These are phyloP conservation scores for Pristionchus entomophagus DNA, from an alignment of 2,888 invertebrate species.

Conservation along the genomic window DNA sequence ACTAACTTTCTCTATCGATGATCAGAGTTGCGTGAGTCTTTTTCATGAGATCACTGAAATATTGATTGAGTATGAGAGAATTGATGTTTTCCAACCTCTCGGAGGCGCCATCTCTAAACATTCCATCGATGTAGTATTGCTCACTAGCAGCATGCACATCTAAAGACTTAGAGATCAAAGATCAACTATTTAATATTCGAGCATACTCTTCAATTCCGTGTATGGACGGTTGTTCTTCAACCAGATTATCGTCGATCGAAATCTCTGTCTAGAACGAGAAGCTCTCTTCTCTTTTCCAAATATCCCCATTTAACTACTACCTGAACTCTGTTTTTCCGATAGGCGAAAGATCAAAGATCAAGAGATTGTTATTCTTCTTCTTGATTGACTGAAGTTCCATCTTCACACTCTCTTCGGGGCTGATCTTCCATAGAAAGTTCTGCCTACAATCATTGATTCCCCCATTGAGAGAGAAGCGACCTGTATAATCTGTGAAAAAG, in stretches of 20 bases:
- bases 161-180: background rate
- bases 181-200: no score
- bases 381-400: background rate
- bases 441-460: conserved; percentile 36
- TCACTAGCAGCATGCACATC: background rate
- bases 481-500: no score
- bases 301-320: background rate
- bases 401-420: background rate
- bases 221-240: background rate
- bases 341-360: conserved; percentile 12
- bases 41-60: background rate
- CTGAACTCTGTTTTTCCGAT: conserved; percentile 3
- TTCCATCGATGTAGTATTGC: background rate
- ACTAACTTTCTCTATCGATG: background rate
- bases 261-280: background rate
- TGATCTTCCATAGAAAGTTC: conserved; percentile 13
- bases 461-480: no score
- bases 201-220: background rate
- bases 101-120: background rate
- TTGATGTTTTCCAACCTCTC: background rate
- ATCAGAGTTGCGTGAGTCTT: background rate
- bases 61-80: background rate
- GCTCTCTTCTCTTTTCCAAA: no score
- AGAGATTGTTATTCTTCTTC: background rate
- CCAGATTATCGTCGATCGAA: background rate